These are phyloP conservation scores for Phasianus colchicus DNA, from an alignment of 2,113 vertebrate genomes.

Conservation along the genomic window DNA sequence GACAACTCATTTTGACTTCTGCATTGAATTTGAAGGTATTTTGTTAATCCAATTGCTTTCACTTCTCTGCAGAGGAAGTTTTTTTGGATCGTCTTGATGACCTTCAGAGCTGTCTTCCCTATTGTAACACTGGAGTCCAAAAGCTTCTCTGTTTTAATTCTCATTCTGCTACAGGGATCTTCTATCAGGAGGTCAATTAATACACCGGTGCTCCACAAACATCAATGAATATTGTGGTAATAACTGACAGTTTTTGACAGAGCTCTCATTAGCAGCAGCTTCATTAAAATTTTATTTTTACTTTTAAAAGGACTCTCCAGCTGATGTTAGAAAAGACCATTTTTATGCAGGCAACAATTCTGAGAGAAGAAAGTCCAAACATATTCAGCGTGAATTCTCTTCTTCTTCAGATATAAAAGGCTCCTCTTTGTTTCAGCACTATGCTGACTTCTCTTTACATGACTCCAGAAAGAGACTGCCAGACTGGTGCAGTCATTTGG, in stretches of 20 bases:
- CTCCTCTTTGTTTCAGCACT: neutral
- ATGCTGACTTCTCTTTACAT: neutral
- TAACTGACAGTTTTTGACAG: slow-evolving; percentile 24
- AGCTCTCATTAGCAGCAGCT: slow-evolving; percentile 24
- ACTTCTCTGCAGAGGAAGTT: neutral
- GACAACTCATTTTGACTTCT: neutral
- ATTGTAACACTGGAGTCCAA: neutral
- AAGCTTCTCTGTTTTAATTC: neutral
- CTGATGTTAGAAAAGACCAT: neutral
- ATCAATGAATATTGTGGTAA: slow-evolving; percentile 11
- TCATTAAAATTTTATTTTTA: slow-evolving; percentile 20
- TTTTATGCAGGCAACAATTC: neutral
- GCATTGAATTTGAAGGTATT: neutral
- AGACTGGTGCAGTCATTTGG: neutral
- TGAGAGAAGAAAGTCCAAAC: neutral
- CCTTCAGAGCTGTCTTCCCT: neutral
- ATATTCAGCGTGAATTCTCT: fast-evolving
- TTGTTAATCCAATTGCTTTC: slow-evolving; percentile 10
- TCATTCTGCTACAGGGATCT: neutral
- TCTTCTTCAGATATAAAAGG: neutral
- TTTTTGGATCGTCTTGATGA: neutral
- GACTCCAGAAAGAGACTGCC: neutral
- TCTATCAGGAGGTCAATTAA: slow-evolving; percentile 25
- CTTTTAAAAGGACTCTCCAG: neutral
- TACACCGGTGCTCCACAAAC: neutral